These are phyloP conservation scores for Chinchilla lanigera DNA, from an alignment of 2,113 vertebrate species.

Conservation along the genomic window DNA sequence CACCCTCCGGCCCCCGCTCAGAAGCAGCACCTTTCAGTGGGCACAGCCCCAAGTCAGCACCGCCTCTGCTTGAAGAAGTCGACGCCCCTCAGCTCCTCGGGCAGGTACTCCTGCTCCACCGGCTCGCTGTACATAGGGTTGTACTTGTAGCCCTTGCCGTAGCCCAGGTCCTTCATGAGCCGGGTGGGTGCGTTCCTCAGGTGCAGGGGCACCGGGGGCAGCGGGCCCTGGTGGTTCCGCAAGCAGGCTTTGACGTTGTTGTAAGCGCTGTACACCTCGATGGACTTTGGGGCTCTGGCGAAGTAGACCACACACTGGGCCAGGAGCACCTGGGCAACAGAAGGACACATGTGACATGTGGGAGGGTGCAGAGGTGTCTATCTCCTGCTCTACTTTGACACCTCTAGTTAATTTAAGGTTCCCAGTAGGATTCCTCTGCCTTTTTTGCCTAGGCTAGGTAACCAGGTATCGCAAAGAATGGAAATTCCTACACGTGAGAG, in stretches of 20 bases:
- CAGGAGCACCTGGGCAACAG: conserved; percentile 92
- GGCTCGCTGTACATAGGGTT: conserved; percentile 91
- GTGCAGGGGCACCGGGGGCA: conserved; percentile 95
- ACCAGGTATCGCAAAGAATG: background rate
- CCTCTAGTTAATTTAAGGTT: background rate
- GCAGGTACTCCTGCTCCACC: conserved; percentile 95
- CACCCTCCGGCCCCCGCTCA: background rate
- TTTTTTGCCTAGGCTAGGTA: background rate
- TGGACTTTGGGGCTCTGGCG: conserved; percentile 94
- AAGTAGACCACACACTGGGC: conserved; percentile 96
- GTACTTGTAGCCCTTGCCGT: conserved; percentile 95
- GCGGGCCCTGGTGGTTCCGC: conserved; percentile 93
- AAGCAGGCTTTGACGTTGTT: conserved; percentile 92
- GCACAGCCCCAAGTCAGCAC: conserved; percentile 63
- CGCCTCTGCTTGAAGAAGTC: conserved; percentile 89
- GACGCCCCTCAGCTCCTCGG: conserved; percentile 89
- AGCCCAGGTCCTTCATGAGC: conserved; percentile 96
- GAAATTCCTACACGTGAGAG: background rate
- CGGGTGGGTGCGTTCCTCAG: conserved; percentile 95
- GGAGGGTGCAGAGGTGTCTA: background rate
- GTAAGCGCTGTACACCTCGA: conserved; percentile 94
- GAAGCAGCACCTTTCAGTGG: accelerated
- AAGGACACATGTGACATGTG: background rate
- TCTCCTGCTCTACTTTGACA: background rate
- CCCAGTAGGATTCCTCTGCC: background rate